These are phyloP conservation scores for Cataglyphis albicans DNA, from an alignment of 2,888 invertebrate species.

Conservation along the genomic window DNA sequence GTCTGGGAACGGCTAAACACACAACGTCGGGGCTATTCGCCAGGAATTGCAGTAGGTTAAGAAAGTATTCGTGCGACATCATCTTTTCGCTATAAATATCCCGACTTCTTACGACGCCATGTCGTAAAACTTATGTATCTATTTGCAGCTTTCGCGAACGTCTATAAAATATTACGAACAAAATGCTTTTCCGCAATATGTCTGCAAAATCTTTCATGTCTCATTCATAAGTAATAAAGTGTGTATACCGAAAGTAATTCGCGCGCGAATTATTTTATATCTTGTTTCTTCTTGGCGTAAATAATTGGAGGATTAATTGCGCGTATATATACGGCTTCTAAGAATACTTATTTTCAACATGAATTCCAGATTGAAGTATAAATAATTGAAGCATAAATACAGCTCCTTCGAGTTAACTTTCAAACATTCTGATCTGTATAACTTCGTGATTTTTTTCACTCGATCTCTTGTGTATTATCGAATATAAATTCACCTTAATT, in stretches of 20 bases:
- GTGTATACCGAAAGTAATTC: neutral
- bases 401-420: neutral
- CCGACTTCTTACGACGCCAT: neutral
- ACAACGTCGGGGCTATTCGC: slow-evolving; percentile 64
- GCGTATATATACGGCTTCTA: slow-evolving; percentile 35
- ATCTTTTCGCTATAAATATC: slow-evolving; percentile 35
- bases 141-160: neutral
- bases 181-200: neutral
- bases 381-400: slow-evolving; percentile 51
- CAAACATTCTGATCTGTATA: slow-evolving; percentile 1
- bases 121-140: slow-evolving; percentile 13
- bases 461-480: neutral
- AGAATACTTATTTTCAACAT: slow-evolving; percentile 57
- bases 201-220: neutral
- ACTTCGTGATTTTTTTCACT: neutral
- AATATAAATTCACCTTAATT: neutral
- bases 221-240: neutral
- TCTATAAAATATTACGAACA: slow-evolving; percentile 1
- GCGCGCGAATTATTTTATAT: slow-evolving; percentile 7
- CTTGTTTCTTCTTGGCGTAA: neutral
- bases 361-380: slow-evolving; percentile 56
- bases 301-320: neutral
- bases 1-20: slow-evolving; percentile 73
- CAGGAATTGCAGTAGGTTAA: slow-evolving; percentile 61
- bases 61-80: slow-evolving; percentile 43